phyloP scores from a whole-genome alignment of 2,888 invertebrate genomes.

The Macrophya alboannulata region DNA sequence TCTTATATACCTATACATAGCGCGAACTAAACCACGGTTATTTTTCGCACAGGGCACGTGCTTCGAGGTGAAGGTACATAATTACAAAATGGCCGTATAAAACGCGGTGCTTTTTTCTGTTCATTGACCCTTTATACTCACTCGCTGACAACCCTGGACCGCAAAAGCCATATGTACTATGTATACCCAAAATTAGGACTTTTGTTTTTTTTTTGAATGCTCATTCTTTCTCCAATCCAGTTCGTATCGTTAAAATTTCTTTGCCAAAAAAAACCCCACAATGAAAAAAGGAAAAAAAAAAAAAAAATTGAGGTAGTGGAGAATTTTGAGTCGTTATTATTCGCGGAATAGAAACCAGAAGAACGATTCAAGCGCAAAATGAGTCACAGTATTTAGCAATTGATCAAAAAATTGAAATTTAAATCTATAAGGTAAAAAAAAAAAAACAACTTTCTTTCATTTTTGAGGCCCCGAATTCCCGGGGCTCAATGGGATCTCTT shows the following conservation, averaged over 20 bases:
- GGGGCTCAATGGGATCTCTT: slow-evolving; percentile 7
- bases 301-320: neutral
- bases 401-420: neutral
- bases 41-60: slow-evolving; percentile 41
- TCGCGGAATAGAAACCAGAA: neutral
- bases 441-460: neutral
- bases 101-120: slow-evolving; percentile 29
- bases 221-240: neutral
- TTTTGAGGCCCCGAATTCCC: neutral
- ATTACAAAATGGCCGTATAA: slow-evolving; percentile 41
- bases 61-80: slow-evolving; percentile 35
- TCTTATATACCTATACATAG: neutral
- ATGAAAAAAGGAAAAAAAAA: neutral
- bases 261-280: neutral
- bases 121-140: neutral
- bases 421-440: neutral
- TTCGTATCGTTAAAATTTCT: neutral
- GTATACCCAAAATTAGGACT: neutral
- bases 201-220: neutral
- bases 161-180: neutral
- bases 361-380: neutral
- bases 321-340: neutral
- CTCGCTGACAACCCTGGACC: slow-evolving; percentile 6
- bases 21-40: slow-evolving; percentile 23
- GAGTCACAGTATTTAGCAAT: neutral